A percentile compares a stretch with the other conserved stretches of the same genome.
Conservation (phyloP, 1,140 invertebrate genomes). For the Drosophila subpulchrella region DNA sequence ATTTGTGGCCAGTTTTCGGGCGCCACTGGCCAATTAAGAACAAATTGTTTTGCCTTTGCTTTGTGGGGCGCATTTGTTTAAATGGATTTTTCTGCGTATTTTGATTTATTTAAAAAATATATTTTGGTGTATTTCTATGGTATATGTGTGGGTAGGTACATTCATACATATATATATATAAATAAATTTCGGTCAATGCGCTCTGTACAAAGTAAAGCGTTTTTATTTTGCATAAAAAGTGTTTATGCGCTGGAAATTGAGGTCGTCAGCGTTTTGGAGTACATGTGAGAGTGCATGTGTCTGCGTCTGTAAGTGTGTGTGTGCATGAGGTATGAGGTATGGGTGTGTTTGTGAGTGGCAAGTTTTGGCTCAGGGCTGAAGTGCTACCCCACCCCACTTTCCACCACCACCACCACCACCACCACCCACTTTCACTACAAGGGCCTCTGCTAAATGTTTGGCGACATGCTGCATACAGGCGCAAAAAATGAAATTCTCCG, state of each 20-base stretch:
- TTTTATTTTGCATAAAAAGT: constrained; percentile 68
- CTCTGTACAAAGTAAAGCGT: constrained; percentile 55
- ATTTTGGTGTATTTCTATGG: constrained; percentile 12
- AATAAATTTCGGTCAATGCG: constrained; percentile 67
- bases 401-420: no score
- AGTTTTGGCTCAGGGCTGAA: constrained; percentile 73
- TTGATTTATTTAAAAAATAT: constrained; percentile 51
- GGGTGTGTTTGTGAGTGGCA: constrained; percentile 39
- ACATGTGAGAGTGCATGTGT: constrained; percentile 18
- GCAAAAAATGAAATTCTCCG: constrained; percentile 57
- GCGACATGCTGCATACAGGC: constrained; percentile 41
- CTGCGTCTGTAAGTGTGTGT: constrained; percentile 2
- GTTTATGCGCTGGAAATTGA: constrained; percentile 71
- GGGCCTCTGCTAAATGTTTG: constrained; percentile 60
- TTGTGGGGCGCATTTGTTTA: constrained; percentile 36
- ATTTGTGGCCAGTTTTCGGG: constrained; percentile 45
- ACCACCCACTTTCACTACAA: constrained; percentile 16
- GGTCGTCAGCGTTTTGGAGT: constrained; percentile 64
- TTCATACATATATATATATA: neutral
- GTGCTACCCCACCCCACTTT: constrained; percentile 23
- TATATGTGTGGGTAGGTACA: neutral
- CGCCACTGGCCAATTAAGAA: constrained; percentile 64
- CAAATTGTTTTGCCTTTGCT: constrained; percentile 50
- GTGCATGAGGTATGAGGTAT: neutral
- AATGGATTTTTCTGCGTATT: constrained; percentile 28